Evolutionary conservation across 2,797 vertebrate species (phyloP).

Genomic region (Macroramphosus scolopax): DNA sequence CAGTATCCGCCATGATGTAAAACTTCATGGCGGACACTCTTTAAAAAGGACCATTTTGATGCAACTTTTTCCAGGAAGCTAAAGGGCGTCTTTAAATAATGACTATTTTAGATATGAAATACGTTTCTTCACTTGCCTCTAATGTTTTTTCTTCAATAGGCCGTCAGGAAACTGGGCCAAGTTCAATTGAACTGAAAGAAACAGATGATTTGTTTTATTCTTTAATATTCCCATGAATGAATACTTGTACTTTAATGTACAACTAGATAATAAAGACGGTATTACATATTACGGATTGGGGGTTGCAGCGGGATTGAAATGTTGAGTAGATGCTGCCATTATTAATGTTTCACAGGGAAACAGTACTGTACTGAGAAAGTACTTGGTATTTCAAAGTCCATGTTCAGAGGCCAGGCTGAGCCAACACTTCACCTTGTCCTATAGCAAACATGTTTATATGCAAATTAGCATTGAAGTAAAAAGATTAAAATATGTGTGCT

Average conservation of each 20-base stretch:
- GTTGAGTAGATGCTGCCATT: too few species aligned
- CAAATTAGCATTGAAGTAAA: constrained; percentile 44
- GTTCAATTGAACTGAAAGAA: constrained; percentile 47
- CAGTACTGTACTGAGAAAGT: too few species aligned
- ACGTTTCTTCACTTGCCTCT: constrained; percentile 18
- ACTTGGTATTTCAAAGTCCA: too few species aligned
- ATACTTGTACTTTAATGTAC: too few species aligned
- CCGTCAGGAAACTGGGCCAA: constrained; percentile 41
- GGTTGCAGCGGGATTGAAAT: constrained; percentile 21
- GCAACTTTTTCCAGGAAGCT: constrained; percentile 45
- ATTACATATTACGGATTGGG: constrained; percentile 16
- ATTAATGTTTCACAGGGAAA: too few species aligned
- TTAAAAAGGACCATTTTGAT: constrained; percentile 47
- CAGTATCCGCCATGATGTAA: constrained; percentile 35
- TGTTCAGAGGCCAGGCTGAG: too few species aligned
- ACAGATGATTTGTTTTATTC: constrained; percentile 28
- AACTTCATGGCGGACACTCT: constrained; percentile 44
- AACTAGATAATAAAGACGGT: too few species aligned
- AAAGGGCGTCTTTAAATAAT: constrained; percentile 38
- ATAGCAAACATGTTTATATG: constrained; percentile 44
- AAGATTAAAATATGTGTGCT: constrained; percentile 25
- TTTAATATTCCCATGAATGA: constrained; percentile 30
- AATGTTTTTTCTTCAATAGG: constrained; percentile 22
- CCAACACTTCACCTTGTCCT: constrained; percentile 8
- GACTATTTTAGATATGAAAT: constrained; percentile 26